Base-by-base conservation (phyloP, 2,797 vertebrate genomes). In the Knipowitschia caucasica region DNA sequence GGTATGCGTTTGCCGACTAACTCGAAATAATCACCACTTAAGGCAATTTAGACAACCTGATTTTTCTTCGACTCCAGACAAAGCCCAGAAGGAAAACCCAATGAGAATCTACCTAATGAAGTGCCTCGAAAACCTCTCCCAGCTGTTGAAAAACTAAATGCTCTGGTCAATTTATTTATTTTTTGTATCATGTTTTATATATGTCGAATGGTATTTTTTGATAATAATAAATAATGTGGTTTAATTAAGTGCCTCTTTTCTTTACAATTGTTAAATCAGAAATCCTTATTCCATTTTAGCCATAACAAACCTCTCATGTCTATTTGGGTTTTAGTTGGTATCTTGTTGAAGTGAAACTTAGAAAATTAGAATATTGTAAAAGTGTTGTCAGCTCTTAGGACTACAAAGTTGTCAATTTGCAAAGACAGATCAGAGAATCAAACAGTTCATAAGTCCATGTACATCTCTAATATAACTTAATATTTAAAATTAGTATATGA, bases 81-180 rank as follows among this genome's bases (percentile, higher is more conserved):
- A 83, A 57, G 79, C 85, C 27, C 81, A 80, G 34, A 84, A 85
- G 23, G 86, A 80, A 67, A 87, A 87, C 15, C 74, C 89, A 9
- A 63, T 86, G 12, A 88, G 83, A 38, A 20, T 64, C 50, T 92
- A 99, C 80, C 77, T 94, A 53, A 65, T 94, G 67, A 94, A 92
- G 86, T 98, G 95, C 73, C 92, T 99, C 39, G 91, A 93, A 69
- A 95, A 89, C 68, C 77, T 98, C 18, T 83, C 89, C 1, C 89
- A 92, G 44, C 86, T 95, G 66, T 89, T 99, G 6, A 92, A 85
- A 62, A 85, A 53, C 50, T 95, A 80, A 82, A 36, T 23, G 7
- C 20, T 14, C 12, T 56, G 14, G 56, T 38, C 24, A 71, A 49
- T 66, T 34, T 65, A 33, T 38, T 35, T 11, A 57, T 49, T 52